Base-by-base conservation (phyloP, 2,797 vertebrate genomes). In the Artibeus lituratus region DNA sequence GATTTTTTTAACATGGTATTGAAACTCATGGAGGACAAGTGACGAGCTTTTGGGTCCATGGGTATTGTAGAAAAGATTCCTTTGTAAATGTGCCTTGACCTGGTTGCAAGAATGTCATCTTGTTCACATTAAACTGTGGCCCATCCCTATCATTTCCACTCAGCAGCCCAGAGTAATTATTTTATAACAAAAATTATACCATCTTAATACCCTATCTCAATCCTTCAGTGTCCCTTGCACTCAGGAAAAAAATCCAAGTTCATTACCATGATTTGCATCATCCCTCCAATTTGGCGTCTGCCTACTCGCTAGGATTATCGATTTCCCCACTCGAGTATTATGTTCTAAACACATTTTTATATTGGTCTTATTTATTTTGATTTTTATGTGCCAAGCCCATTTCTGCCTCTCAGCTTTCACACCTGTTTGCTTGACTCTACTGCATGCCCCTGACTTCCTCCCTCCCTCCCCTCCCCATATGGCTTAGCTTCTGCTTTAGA, bases 111-210 rank as follows among this genome's bases (percentile, higher is more conserved):
- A 42, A 76, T n/a, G 42, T 59, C 32, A 78, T 26, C 24, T 88
- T 59, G 14, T 62, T 91, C 39, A 5, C n/a, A 19, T 81, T 73
- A 26, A 74, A 11, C 24, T n/a, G 3, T 49, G 29, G n/a, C 18
- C 51, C 32, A 22, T 37, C 24, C 18, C 8, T 77, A 39, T 55
- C 39, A 78, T 62, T 91, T 37, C n/a, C n/a, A 42, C 29, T 90
- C 16, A 39, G 37, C n/a, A 53, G 44, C n/a, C 74, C 44, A 14
- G 16, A 42, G 51, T 53, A 62, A 87, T 67, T 35, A n/a, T 86
- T 92, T 83, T 95, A 35, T 49, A 73, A 87, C 77, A 53, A 69
- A 80, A 85, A 62, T 57, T 59, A 74, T 42, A 29, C 21, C 49
- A 35, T 72, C 22, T 47, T 72, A 39, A 4, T 29, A 59, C 24